Evolutionary conservation across 1,140 invertebrate species (phyloP).

Genomic region (Ceratina australensis): DNA sequence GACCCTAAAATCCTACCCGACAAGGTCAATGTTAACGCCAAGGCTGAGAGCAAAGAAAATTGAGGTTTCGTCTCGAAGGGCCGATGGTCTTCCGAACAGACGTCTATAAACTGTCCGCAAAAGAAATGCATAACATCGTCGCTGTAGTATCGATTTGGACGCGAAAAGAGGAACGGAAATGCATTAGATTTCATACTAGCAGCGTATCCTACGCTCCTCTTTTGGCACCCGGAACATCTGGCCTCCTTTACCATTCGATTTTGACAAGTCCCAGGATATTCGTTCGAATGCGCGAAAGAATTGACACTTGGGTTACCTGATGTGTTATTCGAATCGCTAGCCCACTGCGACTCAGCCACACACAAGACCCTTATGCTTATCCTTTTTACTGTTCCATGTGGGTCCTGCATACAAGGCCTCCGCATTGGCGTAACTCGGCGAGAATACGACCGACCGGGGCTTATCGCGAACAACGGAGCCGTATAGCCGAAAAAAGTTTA

Average conservation of each 20-base stretch:
- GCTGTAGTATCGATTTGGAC: slow-evolving; percentile 24
- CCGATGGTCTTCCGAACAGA: too few species aligned
- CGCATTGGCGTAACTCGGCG: slow-evolving; percentile 23
- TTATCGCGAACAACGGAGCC: neutral
- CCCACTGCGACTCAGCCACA: neutral
- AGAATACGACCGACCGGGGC: neutral
- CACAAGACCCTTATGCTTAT: slow-evolving; percentile 35
- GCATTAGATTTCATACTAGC: neutral
- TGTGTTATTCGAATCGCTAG: slow-evolving; percentile 3
- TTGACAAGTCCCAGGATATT: neutral
- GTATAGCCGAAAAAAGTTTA: neutral
- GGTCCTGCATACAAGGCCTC: slow-evolving; percentile 28
- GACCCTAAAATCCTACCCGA: slow-evolving; percentile 10
- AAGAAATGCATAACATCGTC: neutral
- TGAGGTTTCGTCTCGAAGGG: neutral
- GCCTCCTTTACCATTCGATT: slow-evolving; percentile 7
- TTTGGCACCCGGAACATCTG: slow-evolving; percentile 23
- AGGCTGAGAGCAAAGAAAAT: slow-evolving; percentile 36
- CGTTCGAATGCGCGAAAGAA: slow-evolving; percentile 19
- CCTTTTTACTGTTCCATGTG: slow-evolving; percentile 43
- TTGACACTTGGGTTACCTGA: slow-evolving; percentile 31
- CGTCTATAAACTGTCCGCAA: too few species aligned
- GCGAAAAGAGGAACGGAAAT: slow-evolving; percentile 7
- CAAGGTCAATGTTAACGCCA: slow-evolving; percentile 46
- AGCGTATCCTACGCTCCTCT: neutral